Evolutionary conservation across 2,888 invertebrate genomes (phyloP).

Genomic region (Onchidella celtica): DNA sequence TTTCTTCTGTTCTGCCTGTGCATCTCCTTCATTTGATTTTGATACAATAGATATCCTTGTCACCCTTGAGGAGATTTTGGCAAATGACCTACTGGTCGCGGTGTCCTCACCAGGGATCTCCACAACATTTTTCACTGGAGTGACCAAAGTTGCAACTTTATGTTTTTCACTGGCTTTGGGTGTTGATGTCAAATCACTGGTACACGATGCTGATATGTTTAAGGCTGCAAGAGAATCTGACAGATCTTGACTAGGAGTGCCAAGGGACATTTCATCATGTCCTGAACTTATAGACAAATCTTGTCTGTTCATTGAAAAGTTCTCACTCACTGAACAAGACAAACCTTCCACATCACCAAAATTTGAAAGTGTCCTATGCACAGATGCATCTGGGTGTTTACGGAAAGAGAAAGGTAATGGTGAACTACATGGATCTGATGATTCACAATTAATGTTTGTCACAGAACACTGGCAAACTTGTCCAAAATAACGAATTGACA

Average conservation of each 20-base stretch:
- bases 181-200: not conserved
- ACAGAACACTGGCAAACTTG: constrained; percentile 62
- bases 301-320: no score
- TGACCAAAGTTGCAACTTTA: constrained; percentile 11
- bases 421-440: no score
- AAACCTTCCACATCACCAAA: no score
- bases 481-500: constrained; percentile 65
- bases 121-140: not conserved
- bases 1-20: not conserved
- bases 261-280: not conserved
- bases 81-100: not conserved
- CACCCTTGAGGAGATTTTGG: constrained; percentile 15
- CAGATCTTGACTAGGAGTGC: constrained; percentile 3
- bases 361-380: no score
- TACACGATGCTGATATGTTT: constrained; percentile 12
- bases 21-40: not conserved
- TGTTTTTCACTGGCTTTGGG: not conserved
- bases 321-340: no score
- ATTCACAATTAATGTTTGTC: constrained; percentile 34
- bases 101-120: not conserved
- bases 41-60: constrained; percentile 21
- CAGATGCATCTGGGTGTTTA: no score
- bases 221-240: constrained; percentile 26
- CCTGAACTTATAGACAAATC: no score
- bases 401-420: no score